Evolutionary conservation across 2,797 vertebrate genomes (phyloP).

Genomic region (Hephaestus fuliginosus): DNA sequence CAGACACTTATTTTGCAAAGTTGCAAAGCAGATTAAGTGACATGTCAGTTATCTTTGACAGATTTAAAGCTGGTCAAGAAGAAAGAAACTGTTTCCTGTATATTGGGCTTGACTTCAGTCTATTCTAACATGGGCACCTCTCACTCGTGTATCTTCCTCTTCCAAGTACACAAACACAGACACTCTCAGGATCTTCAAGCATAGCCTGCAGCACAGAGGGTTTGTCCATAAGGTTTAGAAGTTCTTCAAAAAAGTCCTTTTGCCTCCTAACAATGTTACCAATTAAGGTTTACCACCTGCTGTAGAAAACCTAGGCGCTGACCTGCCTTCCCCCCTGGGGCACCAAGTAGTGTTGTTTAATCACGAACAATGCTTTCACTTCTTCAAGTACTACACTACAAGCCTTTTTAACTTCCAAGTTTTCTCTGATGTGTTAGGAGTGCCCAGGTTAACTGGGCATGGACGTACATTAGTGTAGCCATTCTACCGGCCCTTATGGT

Average conservation of each 20-base stretch:
- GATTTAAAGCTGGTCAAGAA: background rate
- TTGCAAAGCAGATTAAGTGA: background rate
- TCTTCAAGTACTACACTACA: background rate
- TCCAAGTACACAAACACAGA: background rate
- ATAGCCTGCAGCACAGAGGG: background rate
- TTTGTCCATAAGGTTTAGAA: slow-evolving; percentile 8
- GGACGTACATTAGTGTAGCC: slow-evolving; percentile 22
- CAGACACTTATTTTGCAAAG: background rate
- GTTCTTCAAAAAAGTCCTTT: slow-evolving; percentile 5
- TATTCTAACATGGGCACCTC: background rate
- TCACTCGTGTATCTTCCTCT: slow-evolving; percentile 5
- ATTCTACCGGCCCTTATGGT: slow-evolving; percentile 3
- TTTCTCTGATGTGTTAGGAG: background rate
- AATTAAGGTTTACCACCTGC: slow-evolving; percentile 41
- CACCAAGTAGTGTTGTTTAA: background rate
- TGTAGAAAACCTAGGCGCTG: background rate
- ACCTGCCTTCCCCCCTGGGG: slow-evolving; percentile 8
- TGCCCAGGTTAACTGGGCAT: slow-evolving; percentile 25
- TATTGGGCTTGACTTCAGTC: background rate
- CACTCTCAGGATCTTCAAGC: background rate
- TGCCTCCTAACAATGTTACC: slow-evolving; percentile 19
- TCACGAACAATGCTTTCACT: slow-evolving; percentile 2
- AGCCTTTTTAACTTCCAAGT: slow-evolving; percentile 11
- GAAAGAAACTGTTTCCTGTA: background rate
- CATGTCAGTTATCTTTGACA: slow-evolving; percentile 1